These are phyloP conservation scores for Cartodere bifasciata DNA, from an alignment of 2,888 invertebrate genomes.

Conservation along the genomic window DNA sequence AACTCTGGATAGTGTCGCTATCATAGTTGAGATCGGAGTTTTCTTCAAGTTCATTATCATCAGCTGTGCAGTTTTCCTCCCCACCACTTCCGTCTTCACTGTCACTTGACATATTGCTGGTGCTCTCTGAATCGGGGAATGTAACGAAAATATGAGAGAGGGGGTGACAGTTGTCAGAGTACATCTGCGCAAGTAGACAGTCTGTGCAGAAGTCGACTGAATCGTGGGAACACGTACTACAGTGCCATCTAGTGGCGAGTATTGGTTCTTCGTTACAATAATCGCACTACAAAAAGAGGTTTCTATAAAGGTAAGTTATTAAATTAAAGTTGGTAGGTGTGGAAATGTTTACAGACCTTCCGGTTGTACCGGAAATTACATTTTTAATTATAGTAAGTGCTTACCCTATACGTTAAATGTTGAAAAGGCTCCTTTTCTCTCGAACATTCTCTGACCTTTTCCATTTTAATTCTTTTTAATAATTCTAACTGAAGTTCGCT, in stretches of 20 bases:
- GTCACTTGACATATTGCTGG: constrained; percentile 12
- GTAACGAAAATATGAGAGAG: constrained; percentile 34
- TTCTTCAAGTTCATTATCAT: constrained; percentile 9
- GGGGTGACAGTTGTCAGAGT: constrained; percentile 36
- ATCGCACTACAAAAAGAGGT: constrained; percentile 41
- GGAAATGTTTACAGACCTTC: no score
- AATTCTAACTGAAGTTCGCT: constrained; percentile 29
- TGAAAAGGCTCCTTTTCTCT: constrained; percentile 20
- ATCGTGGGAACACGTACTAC: constrained; percentile 44
- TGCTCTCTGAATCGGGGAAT: constrained; percentile 19
- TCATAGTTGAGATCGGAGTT: constrained; percentile 9
- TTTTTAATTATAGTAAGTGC: constrained; percentile 8
- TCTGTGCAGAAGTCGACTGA: constrained; percentile 52
- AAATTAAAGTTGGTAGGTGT: no score
- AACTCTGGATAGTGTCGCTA: no score
- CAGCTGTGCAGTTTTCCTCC: background rate
- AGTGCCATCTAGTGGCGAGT: constrained; percentile 56
- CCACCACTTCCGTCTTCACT: constrained; percentile 14
- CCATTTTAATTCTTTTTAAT: constrained; percentile 33
- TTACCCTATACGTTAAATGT: constrained; percentile 38
- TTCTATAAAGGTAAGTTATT: no score
- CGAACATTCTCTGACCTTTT: constrained; percentile 30
- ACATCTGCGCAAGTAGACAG: constrained; percentile 46
- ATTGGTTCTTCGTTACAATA: constrained; percentile 52
- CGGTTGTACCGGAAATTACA: no score